Percentiles rank a stretch among this genome's conserved stretches.
These are phyloP conservation scores for Tetropium fuscum DNA, from an alignment of 2,888 invertebrate species.

Conservation along the genomic window DNA sequence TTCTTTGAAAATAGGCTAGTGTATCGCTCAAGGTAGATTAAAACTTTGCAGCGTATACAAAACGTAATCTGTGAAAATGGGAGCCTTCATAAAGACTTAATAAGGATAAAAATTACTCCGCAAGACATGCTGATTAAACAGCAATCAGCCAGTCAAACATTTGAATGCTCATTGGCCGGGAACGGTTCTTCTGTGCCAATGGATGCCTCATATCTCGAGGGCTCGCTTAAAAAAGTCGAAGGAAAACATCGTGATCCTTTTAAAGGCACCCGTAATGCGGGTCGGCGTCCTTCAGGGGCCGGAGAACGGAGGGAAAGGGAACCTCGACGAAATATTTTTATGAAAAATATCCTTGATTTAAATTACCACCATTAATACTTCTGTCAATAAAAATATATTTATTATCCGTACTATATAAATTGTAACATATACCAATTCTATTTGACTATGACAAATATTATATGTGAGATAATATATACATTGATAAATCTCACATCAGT, in stretches of 20 bases:
- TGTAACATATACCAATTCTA: no score
- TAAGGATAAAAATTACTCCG: slow-evolving; percentile 64
- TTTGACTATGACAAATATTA: no score
- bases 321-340: no score
- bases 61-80: slow-evolving; percentile 55
- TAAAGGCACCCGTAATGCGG: slow-evolving; percentile 48
- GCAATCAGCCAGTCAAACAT: slow-evolving; percentile 61
- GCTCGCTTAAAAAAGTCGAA: slow-evolving; percentile 59
- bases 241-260: slow-evolving; percentile 62
- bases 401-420: no score
- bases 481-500: no score
- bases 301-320: background rate
- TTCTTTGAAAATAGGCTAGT: background rate
- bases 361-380: no score
- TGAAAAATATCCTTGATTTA: no score
- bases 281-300: background rate
- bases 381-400: no score
- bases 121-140: slow-evolving; percentile 64
- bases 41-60: slow-evolving; percentile 50
- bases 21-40: slow-evolving; percentile 22
- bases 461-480: no score
- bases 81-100: slow-evolving; percentile 53
- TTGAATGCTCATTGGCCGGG: slow-evolving; percentile 51
- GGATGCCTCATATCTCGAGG: slow-evolving; percentile 61
- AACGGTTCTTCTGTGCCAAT: slow-evolving; percentile 53